These are phyloP conservation scores for Magallana gigas DNA, from an alignment of 1,140 invertebrate species.

Conservation along the genomic window DNA sequence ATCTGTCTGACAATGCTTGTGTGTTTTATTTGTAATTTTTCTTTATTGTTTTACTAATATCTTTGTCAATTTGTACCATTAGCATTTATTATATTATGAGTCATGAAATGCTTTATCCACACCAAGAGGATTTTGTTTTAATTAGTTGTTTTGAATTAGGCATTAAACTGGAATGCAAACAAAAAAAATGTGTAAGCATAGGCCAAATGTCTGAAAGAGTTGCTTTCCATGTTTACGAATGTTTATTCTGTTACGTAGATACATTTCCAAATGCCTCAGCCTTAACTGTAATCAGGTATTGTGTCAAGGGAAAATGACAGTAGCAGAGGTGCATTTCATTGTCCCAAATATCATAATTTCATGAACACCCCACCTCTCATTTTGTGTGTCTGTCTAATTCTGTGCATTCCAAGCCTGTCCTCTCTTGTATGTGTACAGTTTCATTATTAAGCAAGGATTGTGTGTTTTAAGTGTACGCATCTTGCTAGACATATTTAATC, in stretches of 20 bases:
- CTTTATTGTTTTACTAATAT: background rate
- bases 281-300: slow-evolving; percentile 1
- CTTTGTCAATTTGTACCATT: background rate
- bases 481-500: background rate
- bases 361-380: background rate
- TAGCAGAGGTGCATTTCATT: no score
- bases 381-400: background rate
- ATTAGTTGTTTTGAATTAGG: slow-evolving; percentile 6
- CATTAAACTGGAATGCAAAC: background rate
- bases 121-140: background rate
- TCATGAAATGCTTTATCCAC: background rate
- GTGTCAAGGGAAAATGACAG: no score
- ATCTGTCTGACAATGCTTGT: slow-evolving; percentile 1
- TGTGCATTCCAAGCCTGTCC: slow-evolving; percentile 27
- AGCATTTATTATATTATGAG: background rate
- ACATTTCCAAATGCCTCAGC: slow-evolving; percentile 19
- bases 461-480: slow-evolving; percentile 13
- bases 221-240: background rate
- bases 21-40: slow-evolving; percentile 31
- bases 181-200: background rate
- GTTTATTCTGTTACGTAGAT: background rate
- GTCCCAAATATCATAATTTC: background rate
- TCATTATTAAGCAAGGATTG: background rate
- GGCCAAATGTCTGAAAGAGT: background rate
- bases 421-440: background rate